phyloP scores from a whole-genome alignment of 1,140 invertebrate species.

The Heliconius melpomene region DNA sequence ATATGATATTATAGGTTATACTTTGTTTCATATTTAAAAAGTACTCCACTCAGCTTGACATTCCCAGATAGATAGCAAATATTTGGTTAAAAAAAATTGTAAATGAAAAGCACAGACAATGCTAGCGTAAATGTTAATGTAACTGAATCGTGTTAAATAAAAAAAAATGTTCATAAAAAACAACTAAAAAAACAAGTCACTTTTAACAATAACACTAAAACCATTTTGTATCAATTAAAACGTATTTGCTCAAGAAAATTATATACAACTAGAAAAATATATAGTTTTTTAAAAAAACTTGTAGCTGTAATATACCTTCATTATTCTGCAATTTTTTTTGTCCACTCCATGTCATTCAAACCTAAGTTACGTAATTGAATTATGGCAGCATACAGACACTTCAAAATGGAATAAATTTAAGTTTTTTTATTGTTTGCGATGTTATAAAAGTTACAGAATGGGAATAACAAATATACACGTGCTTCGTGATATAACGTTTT shows the following conservation, averaged over 20 bases:
- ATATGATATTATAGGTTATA: too few species aligned
- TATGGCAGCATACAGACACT: constrained; percentile 12
- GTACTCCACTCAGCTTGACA: too few species aligned
- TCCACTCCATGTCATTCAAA: neutral
- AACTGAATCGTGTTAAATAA: too few species aligned
- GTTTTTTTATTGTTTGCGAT: constrained; percentile 30
- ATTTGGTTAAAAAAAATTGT: too few species aligned
- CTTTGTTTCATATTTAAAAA: too few species aligned
- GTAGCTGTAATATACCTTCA: neutral
- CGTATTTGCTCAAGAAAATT: neutral
- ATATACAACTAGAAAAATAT: neutral
- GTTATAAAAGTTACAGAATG: constrained; percentile 31
- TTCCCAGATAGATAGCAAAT: too few species aligned
- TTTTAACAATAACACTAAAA: too few species aligned
- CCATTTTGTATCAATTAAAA: too few species aligned
- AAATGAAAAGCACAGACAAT: too few species aligned
- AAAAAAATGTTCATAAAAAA: too few species aligned
- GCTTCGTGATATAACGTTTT: constrained; percentile 23
- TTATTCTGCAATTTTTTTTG: neutral
- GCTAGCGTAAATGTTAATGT: too few species aligned
- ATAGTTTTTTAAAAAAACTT: neutral
- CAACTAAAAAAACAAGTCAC: too few species aligned
- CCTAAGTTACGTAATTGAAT: constrained; percentile 27
- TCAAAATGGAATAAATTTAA: constrained; percentile 18
- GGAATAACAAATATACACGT: constrained; percentile 31